These are phyloP conservation scores for Psittacara wagleri DNA, from an alignment of 2,113 vertebrate genomes.

Conservation along the genomic window DNA sequence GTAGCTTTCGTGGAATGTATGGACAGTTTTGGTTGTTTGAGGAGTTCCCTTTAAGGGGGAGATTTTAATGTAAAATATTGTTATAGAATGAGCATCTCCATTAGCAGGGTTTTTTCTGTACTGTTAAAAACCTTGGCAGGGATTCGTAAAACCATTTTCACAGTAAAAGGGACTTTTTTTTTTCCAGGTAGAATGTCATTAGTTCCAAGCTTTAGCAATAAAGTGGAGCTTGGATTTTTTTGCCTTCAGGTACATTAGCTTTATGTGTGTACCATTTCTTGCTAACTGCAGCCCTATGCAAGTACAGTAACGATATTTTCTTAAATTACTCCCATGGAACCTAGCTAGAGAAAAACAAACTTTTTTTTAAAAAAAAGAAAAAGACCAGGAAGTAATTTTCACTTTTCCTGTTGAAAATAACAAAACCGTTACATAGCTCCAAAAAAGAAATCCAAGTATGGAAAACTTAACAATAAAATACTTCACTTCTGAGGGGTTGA, in stretches of 20 bases:
- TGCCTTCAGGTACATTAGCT: not conserved
- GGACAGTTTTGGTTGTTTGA: not conserved
- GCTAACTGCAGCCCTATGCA: not conserved
- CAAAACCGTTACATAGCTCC: not conserved
- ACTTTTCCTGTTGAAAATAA: slow-evolving; percentile 23
- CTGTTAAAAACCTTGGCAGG: not conserved
- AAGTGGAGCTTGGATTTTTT: not conserved
- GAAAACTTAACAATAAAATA: not conserved
- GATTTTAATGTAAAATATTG: not conserved
- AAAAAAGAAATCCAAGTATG: not conserved
- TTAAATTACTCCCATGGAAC: not conserved
- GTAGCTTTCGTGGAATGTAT: not conserved
- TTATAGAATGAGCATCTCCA: not conserved
- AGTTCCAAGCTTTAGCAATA: not conserved
- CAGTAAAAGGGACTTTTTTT: not conserved
- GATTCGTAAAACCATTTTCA: not conserved
- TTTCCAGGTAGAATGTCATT: not conserved
- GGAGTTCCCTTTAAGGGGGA: not conserved
- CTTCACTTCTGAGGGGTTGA: not conserved
- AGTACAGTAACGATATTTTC: not conserved
- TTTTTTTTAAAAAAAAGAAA: not conserved
- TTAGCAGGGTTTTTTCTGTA: not conserved
- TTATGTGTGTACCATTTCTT: not conserved
- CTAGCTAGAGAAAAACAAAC: not conserved
- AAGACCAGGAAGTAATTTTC: not conserved